phyloP scores from a whole-genome alignment of 30 jellyfish, hydroid and myxozoan species.

The Cassiopea andromeda region DNA sequence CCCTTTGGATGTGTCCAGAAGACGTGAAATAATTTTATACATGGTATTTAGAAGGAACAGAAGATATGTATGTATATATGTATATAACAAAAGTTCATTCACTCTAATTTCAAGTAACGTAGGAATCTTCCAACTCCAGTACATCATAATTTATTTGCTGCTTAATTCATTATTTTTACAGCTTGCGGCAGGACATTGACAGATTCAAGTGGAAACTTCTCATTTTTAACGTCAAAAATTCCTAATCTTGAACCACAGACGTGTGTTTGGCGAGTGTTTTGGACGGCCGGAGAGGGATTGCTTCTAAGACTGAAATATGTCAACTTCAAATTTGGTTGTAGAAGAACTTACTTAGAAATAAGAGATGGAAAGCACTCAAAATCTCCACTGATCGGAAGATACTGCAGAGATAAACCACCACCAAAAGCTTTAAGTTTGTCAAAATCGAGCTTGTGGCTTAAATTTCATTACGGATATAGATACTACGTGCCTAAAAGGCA shows the following conservation, averaged over 20 bases:
- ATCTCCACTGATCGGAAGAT: constrained; percentile 40
- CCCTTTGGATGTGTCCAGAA: too few species aligned
- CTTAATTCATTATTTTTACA: background rate
- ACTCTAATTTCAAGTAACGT: too few species aligned
- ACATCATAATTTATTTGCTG: too few species aligned
- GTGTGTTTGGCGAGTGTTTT: constrained; percentile 62
- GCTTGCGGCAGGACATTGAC: constrained; percentile 67
- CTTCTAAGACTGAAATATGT: constrained; percentile 12
- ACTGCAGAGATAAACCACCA: constrained; percentile 63
- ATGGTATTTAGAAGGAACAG: too few species aligned
- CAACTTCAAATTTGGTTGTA: constrained; percentile 49
- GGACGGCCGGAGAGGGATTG: constrained; percentile 69
- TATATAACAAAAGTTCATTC: too few species aligned
- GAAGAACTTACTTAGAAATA: constrained; percentile 47
- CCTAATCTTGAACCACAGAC: constrained; percentile 12
- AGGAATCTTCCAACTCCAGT: too few species aligned
- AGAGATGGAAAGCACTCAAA: constrained; percentile 52
- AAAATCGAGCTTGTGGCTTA: constrained; percentile 41
- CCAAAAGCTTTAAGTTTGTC: constrained; percentile 30
- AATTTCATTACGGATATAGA: constrained; percentile 65
- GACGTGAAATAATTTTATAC: too few species aligned
- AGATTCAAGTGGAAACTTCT: constrained; percentile 47
- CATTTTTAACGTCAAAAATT: constrained; percentile 37
- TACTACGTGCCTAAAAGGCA: constrained; percentile 23
- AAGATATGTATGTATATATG: too few species aligned